Percentiles rank a stretch among this genome's conserved stretches.
Evolutionary conservation across 2,888 invertebrate species (phyloP).

Genomic region (Empis livida): DNA sequence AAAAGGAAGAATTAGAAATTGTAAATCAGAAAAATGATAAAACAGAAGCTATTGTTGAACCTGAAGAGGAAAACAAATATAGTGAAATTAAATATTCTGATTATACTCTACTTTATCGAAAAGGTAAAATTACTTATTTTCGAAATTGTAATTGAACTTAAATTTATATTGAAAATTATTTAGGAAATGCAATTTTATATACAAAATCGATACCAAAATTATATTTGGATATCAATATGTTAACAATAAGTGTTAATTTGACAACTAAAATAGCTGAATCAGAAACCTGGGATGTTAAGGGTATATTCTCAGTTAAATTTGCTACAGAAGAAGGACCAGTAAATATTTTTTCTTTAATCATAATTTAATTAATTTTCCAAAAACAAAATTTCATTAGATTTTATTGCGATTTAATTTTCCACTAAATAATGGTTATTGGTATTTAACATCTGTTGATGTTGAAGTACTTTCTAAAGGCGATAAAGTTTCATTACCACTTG

Average conservation of each 20-base stretch:
- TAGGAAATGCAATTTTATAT: slow-evolving; percentile 40
- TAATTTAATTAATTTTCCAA: neutral
- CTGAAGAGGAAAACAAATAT: neutral
- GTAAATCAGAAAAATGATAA: neutral
- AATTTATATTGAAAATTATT: slow-evolving; percentile 9
- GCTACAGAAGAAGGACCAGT: neutral
- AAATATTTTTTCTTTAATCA: neutral
- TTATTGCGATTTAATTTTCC: slow-evolving; percentile 45
- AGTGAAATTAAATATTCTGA: no score
- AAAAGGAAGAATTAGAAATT: neutral
- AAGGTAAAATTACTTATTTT: no score
- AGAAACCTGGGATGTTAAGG: no score
- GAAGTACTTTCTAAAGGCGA: slow-evolving; percentile 17
- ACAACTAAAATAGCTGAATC: no score
- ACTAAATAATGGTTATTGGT: slow-evolving; percentile 41
- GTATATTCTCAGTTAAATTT: neutral
- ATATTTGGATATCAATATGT: slow-evolving; percentile 17
- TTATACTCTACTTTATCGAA: no score
- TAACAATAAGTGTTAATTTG: no score
- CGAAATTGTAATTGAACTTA: no score
- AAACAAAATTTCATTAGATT: slow-evolving; percentile 29
- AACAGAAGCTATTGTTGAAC: neutral
- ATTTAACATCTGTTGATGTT: slow-evolving; percentile 43
- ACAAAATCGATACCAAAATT: slow-evolving; percentile 42
- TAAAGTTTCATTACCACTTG: neutral